Evolutionary conservation across 2,797 vertebrate species (phyloP), one percentile per base, ranked within the genome.

Genomic region (Protonibea diacanthus): DNA sequence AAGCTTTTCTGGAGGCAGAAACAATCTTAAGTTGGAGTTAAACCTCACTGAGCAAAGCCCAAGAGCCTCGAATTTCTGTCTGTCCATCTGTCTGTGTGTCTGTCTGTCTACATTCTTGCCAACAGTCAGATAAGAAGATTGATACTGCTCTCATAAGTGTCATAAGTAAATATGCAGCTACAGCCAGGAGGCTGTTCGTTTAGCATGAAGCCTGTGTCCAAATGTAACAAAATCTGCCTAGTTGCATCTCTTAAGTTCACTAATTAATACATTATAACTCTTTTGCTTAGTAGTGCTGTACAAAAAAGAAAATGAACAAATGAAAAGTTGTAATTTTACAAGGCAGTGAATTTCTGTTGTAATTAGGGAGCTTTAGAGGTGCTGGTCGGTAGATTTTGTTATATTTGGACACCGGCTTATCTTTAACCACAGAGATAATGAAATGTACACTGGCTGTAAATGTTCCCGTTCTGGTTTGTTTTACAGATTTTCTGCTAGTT

Each of bases 31-130:
- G 0, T 65, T 76, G 38, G 44, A 61, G 21, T 79, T 68, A 42
- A 56, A 71, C 20, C 47, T 66, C 45, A 52, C 49, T 57, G 48
- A 49, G 53, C 38, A 55, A 76, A 71, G 51, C 29, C 51, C 38
- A 1, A 40, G 53, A 73, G 64, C 53, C 60, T 45, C 3, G n/a
- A 13, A n/a, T 74, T 49, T 66, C 23, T n/a, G 3, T 45, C 21
- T 70, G 27, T 38, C 4, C 13, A 14, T 44, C 33, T 47, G 21
- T 53, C 18, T 66, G 49, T 61, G 49, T 40, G 21, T 60, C 14
- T 48, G 55, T 51, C 27, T 48, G 27, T 21, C 23, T 21, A 15
- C 44, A 66, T 53, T 33, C 1, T 72, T 56, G 10, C 6, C 14
- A 48, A 74, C 4, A 47, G 42, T 48, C 38, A 40, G 12, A 64